These are phyloP conservation scores for Enteromius treurensis DNA, from an alignment of 2,797 vertebrate genomes.

Conservation along the genomic window DNA sequence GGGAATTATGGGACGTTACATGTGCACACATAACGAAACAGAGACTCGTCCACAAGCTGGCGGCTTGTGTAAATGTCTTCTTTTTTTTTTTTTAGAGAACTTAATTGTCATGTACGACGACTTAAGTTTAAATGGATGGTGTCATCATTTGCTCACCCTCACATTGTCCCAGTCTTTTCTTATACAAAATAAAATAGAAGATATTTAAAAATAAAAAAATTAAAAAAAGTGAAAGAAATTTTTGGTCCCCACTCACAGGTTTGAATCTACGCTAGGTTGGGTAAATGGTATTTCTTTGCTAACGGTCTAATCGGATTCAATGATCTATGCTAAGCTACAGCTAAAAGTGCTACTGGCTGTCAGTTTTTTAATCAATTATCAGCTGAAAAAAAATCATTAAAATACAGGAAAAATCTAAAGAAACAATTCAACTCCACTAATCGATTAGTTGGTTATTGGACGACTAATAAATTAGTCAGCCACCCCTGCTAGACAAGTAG, in stretches of 20 bases:
- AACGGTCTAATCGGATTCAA: no score
- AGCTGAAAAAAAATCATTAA: neutral
- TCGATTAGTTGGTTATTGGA: neutral
- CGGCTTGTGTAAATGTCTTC: slow-evolving; percentile 30
- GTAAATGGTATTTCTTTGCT: neutral
- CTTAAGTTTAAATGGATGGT: neutral
- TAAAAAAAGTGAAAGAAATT: neutral
- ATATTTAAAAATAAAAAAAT: no score
- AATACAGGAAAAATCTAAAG: neutral
- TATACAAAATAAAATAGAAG: neutral
- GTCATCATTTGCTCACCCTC: neutral
- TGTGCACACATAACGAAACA: slow-evolving; percentile 42
- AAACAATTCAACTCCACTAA: neutral
- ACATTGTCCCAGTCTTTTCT: neutral
- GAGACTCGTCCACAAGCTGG: slow-evolving; percentile 22
- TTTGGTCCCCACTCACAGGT: neutral
- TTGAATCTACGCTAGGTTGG: neutral
- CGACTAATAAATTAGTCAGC: neutral
- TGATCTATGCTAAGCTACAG: no score
- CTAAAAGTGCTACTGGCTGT: no score
- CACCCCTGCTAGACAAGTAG: neutral
- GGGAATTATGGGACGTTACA: slow-evolving; percentile 52
- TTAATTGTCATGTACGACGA: neutral
- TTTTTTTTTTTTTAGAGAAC: slow-evolving; percentile 12
- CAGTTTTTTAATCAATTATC: neutral